Conservation (phyloP, 2,797 vertebrate species). For the Perdix hodgsoniae region DNA sequence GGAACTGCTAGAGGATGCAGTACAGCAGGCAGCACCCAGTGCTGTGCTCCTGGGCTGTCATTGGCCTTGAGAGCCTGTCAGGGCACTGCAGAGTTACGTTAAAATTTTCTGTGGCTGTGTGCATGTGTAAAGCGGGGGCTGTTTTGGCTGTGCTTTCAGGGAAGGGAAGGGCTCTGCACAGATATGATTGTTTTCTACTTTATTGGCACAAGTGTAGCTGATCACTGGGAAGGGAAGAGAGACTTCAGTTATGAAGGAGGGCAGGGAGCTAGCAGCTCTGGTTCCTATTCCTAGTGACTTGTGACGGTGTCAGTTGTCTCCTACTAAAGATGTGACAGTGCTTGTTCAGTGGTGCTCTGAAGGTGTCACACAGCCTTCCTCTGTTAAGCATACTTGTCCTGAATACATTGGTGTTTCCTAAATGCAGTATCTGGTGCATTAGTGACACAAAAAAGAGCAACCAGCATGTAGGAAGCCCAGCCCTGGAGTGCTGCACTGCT, state of each 20-base stretch:
- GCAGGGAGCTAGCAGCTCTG: background rate
- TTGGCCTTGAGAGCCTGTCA: background rate
- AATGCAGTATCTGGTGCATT: background rate
- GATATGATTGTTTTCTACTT: rapidly evolving
- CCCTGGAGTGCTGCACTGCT: background rate
- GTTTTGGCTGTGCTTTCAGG: background rate
- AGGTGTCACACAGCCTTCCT: background rate
- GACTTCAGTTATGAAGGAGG: background rate
- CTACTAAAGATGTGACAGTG: background rate
- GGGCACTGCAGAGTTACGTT: background rate
- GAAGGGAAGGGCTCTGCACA: background rate
- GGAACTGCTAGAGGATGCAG: background rate
- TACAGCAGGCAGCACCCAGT: background rate
- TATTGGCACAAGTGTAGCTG: rapidly evolving
- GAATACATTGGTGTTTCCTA: background rate
- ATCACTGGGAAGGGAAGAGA: background rate
- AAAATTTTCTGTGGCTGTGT: background rate
- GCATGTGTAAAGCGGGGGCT: rapidly evolving
- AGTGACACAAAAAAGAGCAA: background rate
- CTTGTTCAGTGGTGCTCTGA: background rate
- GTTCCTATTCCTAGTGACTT: background rate
- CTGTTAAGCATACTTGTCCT: background rate
- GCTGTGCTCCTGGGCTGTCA: background rate
- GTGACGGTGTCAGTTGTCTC: background rate
- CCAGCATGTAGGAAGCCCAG: background rate